These are phyloP conservation scores for Procambarus virginalis DNA, from an alignment of 1,140 invertebrate species.

Conservation along the genomic window DNA sequence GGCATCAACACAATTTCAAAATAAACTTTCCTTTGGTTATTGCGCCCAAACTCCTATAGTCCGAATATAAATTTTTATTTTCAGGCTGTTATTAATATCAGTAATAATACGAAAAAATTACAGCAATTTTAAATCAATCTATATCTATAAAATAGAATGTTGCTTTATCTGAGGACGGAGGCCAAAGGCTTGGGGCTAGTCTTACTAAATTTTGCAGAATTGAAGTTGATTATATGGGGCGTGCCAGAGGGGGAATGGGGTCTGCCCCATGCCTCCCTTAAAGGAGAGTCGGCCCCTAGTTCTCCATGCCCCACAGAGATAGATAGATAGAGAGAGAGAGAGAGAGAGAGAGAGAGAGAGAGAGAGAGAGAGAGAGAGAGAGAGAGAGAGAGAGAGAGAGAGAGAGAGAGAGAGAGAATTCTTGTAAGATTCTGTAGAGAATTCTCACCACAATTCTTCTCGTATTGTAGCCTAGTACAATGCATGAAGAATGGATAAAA, in stretches of 20 bases:
- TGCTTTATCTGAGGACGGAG: neutral
- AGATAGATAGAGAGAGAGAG: neutral
- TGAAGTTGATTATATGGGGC: neutral
- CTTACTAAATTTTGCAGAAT: neutral
- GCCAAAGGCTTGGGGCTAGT: neutral
- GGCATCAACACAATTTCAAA: no score
- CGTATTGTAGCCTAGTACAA: no score
- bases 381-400: neutral
- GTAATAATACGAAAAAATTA: neutral
- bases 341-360: neutral
- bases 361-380: neutral
- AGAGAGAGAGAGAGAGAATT: slow-evolving; percentile 5
- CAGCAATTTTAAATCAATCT: neutral
- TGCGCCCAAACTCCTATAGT: no score
- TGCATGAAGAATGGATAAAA: no score
- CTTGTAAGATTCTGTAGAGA: neutral
- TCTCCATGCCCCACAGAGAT: no score
- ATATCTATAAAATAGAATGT: neutral
- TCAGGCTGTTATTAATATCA: neutral
- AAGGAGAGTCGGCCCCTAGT: neutral
- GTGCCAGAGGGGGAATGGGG: no score
- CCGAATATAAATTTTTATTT: neutral
- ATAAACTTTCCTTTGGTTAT: no score
- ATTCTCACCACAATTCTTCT: no score
- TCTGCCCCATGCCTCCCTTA: neutral